Percentiles rank a stretch among this genome's conserved stretches.
These are phyloP conservation scores for Empis stercorea DNA, from an alignment of 2,888 invertebrate species.

Conservation along the genomic window DNA sequence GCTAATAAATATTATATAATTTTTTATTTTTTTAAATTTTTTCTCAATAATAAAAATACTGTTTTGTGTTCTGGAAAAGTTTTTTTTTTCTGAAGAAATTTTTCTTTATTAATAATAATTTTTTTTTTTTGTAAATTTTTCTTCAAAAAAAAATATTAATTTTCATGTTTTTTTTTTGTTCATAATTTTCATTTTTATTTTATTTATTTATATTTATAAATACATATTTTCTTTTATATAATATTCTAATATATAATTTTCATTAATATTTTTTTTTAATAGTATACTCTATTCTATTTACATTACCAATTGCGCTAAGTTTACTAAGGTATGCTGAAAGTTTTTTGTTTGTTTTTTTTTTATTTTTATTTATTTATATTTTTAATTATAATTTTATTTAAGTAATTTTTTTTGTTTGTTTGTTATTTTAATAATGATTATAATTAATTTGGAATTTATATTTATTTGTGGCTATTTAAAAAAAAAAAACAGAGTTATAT, in stretches of 20 bases:
- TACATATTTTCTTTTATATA: constrained; percentile 11
- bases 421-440: too few species aligned
- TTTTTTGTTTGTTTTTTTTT: constrained; percentile 7
- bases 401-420: too few species aligned
- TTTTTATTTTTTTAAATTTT: too few species aligned
- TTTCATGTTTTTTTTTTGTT: constrained; percentile 6
- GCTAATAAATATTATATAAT: too few species aligned
- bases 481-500: too few species aligned
- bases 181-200: constrained; percentile 8
- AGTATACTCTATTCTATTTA: constrained; percentile 15
- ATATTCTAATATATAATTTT: constrained; percentile 13
- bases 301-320: constrained; percentile 36
- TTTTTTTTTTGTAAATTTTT: background rate
- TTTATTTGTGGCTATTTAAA: too few species aligned
- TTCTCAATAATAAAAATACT: too few species aligned
- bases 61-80: background rate
- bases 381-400: background rate
- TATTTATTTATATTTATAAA: constrained; percentile 8
- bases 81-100: too few species aligned
- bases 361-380: background rate
- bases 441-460: too few species aligned
- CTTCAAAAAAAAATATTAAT: constrained; percentile 7
- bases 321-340: constrained; percentile 30
- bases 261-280: background rate
- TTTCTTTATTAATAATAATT: background rate